A percentile compares a stretch with the other conserved stretches of the same genome.
Conservation (phyloP, 2,113 vertebrate species). For the Semnornis frantzii region DNA sequence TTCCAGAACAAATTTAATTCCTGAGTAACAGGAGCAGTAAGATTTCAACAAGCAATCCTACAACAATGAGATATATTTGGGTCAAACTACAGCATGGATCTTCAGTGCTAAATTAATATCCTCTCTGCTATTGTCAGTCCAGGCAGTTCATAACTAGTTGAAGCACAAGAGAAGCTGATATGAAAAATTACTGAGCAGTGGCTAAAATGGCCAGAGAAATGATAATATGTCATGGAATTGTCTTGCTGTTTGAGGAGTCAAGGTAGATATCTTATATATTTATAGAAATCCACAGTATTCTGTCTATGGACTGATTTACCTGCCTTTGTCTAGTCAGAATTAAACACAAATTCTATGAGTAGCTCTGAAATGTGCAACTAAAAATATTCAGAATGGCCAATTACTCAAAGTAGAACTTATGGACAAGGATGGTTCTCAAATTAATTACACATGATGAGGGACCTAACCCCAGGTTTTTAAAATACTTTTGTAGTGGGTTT, state of each 20-base stretch:
- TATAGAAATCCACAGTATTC: background rate
- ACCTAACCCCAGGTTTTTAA: background rate
- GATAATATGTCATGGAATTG: background rate
- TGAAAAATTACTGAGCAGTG: slow-evolving; percentile 18
- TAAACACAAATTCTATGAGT: slow-evolving; percentile 11
- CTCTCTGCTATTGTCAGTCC: slow-evolving; percentile 20
- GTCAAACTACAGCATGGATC: background rate
- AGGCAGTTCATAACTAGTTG: background rate
- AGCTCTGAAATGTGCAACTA: background rate
- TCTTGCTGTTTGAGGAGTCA: background rate
- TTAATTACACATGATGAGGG: slow-evolving; percentile 15
- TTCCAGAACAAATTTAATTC: background rate
- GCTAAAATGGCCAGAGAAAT: background rate
- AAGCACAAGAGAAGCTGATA: slow-evolving; percentile 3
- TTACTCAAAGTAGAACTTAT: background rate
- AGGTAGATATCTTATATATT: background rate
- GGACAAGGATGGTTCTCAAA: background rate
- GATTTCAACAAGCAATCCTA: background rate
- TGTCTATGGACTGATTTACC: background rate
- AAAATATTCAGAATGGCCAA: background rate
- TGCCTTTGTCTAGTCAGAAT: background rate
- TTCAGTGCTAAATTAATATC: slow-evolving; percentile 38
- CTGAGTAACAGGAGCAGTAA: background rate
- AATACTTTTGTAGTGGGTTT: slow-evolving; percentile 6
- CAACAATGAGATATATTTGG: slow-evolving; percentile 13